Evolutionary conservation across 2,113 vertebrate species (phyloP).

Genomic region (Macrotis lagotis): DNA sequence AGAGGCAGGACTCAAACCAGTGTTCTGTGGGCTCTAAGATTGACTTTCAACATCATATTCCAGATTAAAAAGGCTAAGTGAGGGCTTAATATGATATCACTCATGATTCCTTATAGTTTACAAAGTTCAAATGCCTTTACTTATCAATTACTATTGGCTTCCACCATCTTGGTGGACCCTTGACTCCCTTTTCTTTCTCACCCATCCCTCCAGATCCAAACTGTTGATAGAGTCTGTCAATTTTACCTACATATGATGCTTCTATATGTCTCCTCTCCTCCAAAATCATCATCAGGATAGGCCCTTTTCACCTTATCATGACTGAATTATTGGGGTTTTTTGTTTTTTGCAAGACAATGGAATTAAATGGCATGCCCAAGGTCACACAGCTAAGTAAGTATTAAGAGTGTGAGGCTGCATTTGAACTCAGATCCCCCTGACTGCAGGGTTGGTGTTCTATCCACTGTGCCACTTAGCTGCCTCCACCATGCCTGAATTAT

Average conservation of each 20-base stretch:
- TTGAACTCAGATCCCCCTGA: too few relatives aligned
- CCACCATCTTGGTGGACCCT: background rate
- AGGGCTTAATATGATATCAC: background rate
- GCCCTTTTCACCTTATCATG: background rate
- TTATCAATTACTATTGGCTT: background rate
- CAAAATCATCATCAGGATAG: too few relatives aligned
- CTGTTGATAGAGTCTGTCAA: background rate
- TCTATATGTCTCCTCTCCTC: background rate
- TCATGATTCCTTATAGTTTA: background rate
- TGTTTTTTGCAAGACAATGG: too few relatives aligned
- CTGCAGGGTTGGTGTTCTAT: too few relatives aligned
- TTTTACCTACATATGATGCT: background rate
- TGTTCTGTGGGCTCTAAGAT: background rate
- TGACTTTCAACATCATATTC: background rate
- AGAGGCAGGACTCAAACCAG: background rate
- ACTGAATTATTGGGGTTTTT: background rate
- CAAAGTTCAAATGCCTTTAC: background rate
- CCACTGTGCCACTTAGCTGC: too few relatives aligned
- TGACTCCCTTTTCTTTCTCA: too few relatives aligned
- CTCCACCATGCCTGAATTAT: background rate
- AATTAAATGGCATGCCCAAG: too few relatives aligned
- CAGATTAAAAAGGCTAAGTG: background rate
- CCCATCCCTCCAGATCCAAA: too few relatives aligned
- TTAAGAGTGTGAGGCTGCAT: too few relatives aligned
- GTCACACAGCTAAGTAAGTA: too few relatives aligned